Conservation (phyloP, 2,888 invertebrate species). For the Scrobipalpa atriplicella region DNA sequence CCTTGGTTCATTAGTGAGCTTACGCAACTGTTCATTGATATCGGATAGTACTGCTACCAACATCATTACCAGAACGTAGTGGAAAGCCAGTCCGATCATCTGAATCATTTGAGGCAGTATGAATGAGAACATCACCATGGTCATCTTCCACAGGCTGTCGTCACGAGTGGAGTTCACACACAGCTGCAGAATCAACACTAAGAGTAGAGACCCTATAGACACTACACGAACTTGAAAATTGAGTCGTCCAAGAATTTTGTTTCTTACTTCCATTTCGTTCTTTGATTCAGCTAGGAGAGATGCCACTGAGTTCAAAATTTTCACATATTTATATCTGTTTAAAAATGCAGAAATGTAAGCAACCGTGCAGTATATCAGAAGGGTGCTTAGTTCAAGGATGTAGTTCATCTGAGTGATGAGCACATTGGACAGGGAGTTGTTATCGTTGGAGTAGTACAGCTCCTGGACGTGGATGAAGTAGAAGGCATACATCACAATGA, state of each 20-base stretch:
- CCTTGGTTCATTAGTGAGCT: conserved; percentile 36
- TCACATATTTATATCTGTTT: conserved; percentile 54
- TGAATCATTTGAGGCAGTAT: conserved; percentile 64
- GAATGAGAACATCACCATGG: conserved; percentile 57
- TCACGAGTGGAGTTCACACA: conserved; percentile 55
- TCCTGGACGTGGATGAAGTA: conserved; percentile 52
- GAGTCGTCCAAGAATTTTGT: conserved; percentile 44
- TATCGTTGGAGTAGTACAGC: conserved; percentile 46
- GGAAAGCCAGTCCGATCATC: conserved; percentile 54
- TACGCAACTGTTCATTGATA: conserved; percentile 47
- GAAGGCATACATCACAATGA: conserved; percentile 50
- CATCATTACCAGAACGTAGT: conserved; percentile 56
- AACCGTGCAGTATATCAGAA: conserved; percentile 47
- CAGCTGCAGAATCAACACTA: conserved; percentile 47
- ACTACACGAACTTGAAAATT: conserved; percentile 48
- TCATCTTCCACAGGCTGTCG: conserved; percentile 60
- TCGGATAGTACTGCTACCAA: conserved; percentile 51
- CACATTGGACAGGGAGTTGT: conserved; percentile 50
- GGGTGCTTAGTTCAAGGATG: conserved; percentile 52
- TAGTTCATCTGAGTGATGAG: conserved; percentile 64
- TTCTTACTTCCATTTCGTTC: background rate
- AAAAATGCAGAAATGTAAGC: conserved; percentile 54
- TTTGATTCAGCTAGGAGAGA: conserved; percentile 44
- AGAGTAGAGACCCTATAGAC: conserved; percentile 40
- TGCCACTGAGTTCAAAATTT: conserved; percentile 55